These are phyloP conservation scores for Equus quagga DNA, from an alignment of 2,113 vertebrate species.

Conservation along the genomic window DNA sequence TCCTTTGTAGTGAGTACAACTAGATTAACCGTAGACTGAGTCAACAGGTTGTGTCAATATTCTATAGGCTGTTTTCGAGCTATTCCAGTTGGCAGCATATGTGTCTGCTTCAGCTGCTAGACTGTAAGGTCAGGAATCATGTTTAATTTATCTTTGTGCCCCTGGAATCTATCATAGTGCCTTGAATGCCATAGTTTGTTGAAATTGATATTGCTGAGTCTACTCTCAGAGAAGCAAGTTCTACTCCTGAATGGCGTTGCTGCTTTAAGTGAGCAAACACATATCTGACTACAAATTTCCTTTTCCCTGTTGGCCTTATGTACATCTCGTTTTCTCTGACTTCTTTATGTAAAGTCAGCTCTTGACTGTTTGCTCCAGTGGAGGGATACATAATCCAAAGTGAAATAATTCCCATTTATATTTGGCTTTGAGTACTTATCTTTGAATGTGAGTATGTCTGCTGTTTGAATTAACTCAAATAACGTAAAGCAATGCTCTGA, in stretches of 20 bases:
- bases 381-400: conserved; percentile 16
- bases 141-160: conserved; percentile 51
- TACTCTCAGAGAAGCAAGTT: conserved; percentile 52
- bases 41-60: not conserved
- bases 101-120: conserved; percentile 21
- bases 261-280: conserved; percentile 8
- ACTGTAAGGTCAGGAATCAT: conserved; percentile 15
- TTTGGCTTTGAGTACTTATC: conserved; percentile 34
- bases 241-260: conserved; percentile 15
- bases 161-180: not conserved
- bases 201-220: conserved; percentile 27
- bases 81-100: conserved; percentile 1
- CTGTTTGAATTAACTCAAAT: conserved; percentile 53
- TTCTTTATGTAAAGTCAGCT: conserved; percentile 35
- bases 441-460: conserved; percentile 31
- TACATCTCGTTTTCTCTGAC: conserved; percentile 3
- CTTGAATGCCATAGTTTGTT: conserved; percentile 41
- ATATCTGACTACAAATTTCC: conserved; percentile 30
- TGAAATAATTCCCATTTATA: conserved; percentile 34
- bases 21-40: conserved; percentile 22
- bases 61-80: not conserved
- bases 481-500: not conserved
- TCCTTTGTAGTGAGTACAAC: not conserved
- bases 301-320: not conserved
- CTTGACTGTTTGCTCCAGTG: not conserved